Evolutionary conservation across 2,888 invertebrate genomes (phyloP), one percentile per base, ranked within the genome.

Genomic region (Eristalinus sepulchralis): DNA sequence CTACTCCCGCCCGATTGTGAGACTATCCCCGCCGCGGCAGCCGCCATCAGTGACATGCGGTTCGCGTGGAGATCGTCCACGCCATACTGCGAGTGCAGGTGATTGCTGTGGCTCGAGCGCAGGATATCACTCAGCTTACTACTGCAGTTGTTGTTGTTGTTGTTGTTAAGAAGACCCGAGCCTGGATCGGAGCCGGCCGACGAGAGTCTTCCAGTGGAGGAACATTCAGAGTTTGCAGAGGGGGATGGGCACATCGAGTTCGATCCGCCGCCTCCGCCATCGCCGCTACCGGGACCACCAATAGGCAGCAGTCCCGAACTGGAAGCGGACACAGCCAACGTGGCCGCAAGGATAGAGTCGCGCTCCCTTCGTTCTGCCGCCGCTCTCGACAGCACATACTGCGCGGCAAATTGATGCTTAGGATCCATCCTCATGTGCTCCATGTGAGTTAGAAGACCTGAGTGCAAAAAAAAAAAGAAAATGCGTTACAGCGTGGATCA

Each of bases 371-470:
- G 94, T 91, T 98, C 98, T 17, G 98, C 98, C 8, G 98, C 98
- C 9, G 98, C 98, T 89, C 97, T 94, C 77, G 97, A 97, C 39
- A 98, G 94, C 59, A 98, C 97, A 93, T 98, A 98, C 91, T 98
- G 98, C 33, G 98, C 98, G 55, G 98, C 98, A 91, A 98, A 98
- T 92, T 98, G 98, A 94, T 98, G 98, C 92, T 98, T 98, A 0
- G 98, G 97, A 92, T 98, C 98, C 97, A 98, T 98, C 90, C 98
- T 95, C 98, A 98, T 98, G 92, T 98, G 97, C 90, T 98, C 98
- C 98, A 98, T 98, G 92, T 98, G 98, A 81, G 97, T 97, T 80
- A 98, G 94, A 34, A 98, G 94, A 90, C 98, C 98, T 98, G 93
- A 33, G 27, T 5, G 27, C 27, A 27, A 27, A 27, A 5, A 27